Evolutionary conservation across 2,797 vertebrate genomes (phyloP).

Genomic region (Pangasius mekongensis): DNA sequence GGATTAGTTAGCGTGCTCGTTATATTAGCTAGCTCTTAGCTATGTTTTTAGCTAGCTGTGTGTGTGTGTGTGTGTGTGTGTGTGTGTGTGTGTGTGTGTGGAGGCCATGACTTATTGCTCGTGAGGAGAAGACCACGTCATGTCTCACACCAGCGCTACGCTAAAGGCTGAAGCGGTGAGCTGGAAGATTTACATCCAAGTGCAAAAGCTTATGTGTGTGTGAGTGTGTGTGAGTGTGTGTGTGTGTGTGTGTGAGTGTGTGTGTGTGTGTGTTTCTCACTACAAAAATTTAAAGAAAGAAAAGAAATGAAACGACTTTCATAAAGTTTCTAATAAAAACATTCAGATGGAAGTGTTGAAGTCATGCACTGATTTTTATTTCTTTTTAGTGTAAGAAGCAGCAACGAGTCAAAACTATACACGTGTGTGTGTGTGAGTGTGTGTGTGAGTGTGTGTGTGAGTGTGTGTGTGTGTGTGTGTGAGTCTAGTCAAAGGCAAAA

Average conservation of each 20-base stretch:
- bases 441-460: background rate
- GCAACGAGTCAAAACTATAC: background rate
- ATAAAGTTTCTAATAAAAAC: slow-evolving; percentile 10
- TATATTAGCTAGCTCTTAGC: background rate
- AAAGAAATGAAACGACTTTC: background rate
- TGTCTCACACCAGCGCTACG: slow-evolving; percentile 3
- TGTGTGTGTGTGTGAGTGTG: background rate
- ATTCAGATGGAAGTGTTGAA: slow-evolving; percentile 14
- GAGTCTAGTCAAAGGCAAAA: background rate
- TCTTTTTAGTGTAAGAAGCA: background rate
- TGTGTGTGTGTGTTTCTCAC: background rate
- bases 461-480: background rate
- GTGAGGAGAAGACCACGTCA: background rate
- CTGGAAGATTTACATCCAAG: slow-evolving; percentile 48
- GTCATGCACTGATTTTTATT: background rate
- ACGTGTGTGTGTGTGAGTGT: background rate
- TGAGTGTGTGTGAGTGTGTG: background rate
- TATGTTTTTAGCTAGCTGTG: background rate
- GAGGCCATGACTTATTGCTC: slow-evolving; percentile 28
- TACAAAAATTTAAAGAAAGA: slow-evolving; percentile 17
- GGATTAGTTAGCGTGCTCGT: background rate
- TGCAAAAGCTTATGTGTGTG: slow-evolving; percentile 33
- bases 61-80: background rate
- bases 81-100: slow-evolving; percentile 9
- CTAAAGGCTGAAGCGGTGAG: slow-evolving; percentile 35